A percentile compares a stretch with the other conserved stretches of the same genome.
These are phyloP conservation scores for Hiodon tergisus DNA, from an alignment of 2,113 vertebrate species.

Conservation along the genomic window DNA sequence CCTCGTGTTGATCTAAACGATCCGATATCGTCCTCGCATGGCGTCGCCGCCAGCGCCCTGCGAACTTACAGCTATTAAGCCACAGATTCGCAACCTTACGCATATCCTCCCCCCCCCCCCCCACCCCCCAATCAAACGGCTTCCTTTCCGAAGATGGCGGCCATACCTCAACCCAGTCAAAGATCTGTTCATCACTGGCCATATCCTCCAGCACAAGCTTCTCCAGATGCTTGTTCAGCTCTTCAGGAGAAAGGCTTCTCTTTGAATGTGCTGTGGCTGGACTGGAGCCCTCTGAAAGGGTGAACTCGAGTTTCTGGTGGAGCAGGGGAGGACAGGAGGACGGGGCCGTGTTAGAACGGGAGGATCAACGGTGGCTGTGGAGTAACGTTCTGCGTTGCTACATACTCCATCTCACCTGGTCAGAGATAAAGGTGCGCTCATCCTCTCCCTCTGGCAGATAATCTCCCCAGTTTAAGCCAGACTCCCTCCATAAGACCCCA, in stretches of 20 bases:
- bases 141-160: not conserved
- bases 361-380: not conserved
- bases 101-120: too few relatives aligned
- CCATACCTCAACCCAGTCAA: conserved; percentile 96
- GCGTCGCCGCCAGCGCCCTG: too few relatives aligned
- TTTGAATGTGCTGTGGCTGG: conserved; percentile 69
- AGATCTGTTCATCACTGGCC: conserved; percentile 92
- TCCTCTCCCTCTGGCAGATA: conserved; percentile 84
- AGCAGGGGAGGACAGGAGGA: not conserved
- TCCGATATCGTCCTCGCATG: too few relatives aligned
- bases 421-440: conserved; percentile 80
- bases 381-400: not conserved
- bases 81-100: too few relatives aligned
- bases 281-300: conserved; percentile 67
- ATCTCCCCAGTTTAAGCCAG: conserved; percentile 82
- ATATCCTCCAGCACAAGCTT: conserved; percentile 88
- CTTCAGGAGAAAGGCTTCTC: conserved; percentile 74
- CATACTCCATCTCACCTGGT: conserved; percentile 66
- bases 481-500: conserved; percentile 85
- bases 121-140: not conserved
- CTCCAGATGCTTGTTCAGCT: conserved; percentile 82
- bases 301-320: conserved; percentile 85
- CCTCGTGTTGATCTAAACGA: too few relatives aligned
- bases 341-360: not conserved
- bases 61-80: too few relatives aligned